These are phyloP conservation scores for Xiphophorus couchianus DNA, from an alignment of 2,113 vertebrate species.

Conservation along the genomic window DNA sequence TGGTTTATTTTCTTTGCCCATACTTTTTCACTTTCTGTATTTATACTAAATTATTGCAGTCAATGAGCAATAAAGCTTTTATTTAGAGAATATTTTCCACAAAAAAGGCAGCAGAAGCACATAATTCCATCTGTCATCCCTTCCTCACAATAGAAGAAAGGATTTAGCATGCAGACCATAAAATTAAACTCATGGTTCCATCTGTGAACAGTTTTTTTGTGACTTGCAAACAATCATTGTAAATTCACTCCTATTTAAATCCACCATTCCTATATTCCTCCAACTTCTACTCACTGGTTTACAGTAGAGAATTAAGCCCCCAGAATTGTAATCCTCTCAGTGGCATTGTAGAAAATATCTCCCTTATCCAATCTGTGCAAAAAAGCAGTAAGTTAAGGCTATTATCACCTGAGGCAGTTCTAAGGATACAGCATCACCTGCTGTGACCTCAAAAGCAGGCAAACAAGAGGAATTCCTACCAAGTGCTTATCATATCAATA, in stretches of 20 bases:
- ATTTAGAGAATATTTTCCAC: background rate
- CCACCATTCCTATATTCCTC: background rate
- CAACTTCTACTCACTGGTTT: background rate
- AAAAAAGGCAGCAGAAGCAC: background rate
- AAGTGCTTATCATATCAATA: background rate
- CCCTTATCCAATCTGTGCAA: slow-evolving; percentile 21
- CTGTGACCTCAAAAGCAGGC: background rate
- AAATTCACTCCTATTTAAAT: background rate
- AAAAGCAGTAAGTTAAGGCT: slow-evolving; percentile 1
- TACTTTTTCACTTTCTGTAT: background rate
- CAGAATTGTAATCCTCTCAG: slow-evolving; percentile 12
- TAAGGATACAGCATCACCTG: slow-evolving; percentile 1
- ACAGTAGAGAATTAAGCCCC: slow-evolving; percentile 5
- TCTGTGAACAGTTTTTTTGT: background rate
- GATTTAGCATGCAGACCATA: no score
- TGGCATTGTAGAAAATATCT: slow-evolving; percentile 3
- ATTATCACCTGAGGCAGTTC: slow-evolving; percentile 12
- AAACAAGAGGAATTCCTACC: background rate
- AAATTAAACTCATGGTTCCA: no score
- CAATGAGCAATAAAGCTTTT: background rate
- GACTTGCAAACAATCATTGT: background rate
- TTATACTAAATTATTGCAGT: background rate
- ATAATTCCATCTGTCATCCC: background rate
- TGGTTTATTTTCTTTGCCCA: slow-evolving; percentile 1
- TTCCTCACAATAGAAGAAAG: no score